phyloP scores from a whole-genome alignment of 1,140 invertebrate genomes.

The Bombus pascuorum region DNA sequence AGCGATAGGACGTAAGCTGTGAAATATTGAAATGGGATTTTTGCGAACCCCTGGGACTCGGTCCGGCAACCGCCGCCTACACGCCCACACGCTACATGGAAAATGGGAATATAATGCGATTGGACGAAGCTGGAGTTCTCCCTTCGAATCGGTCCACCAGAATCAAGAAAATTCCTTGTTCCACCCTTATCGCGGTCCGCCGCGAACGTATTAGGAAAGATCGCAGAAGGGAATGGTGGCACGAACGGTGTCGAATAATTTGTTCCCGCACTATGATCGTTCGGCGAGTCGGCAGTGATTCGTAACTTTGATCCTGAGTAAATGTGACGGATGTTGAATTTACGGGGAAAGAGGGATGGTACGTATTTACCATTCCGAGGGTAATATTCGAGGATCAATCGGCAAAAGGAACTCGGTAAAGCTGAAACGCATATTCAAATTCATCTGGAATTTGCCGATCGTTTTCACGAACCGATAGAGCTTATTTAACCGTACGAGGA shows the following conservation, averaged over 20 bases:
- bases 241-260: not conserved
- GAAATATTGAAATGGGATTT: conserved; percentile 73
- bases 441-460: conserved; percentile 19
- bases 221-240: no score
- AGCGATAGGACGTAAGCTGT: conserved; percentile 69
- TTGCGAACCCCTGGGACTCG: conserved; percentile 25
- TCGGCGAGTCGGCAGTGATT: not conserved
- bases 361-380: conserved; percentile 9
- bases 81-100: conserved; percentile 8
- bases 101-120: conserved; percentile 66
- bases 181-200: not conserved
- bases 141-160: not conserved
- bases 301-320: conserved; percentile 12
- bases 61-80: not conserved
- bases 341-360: not conserved
- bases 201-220: not conserved
- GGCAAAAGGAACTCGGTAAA: conserved; percentile 19
- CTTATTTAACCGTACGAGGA: conserved; percentile 3
- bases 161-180: conserved; percentile 15
- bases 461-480: conserved; percentile 11
- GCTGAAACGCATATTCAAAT: conserved; percentile 28
- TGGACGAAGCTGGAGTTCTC: conserved; percentile 27
- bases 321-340: conserved; percentile 26
- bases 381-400: conserved; percentile 43
- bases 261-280: not conserved